Evolutionary conservation across 2,888 invertebrate species (phyloP), one percentile per base, ranked within the genome.

Genomic region (Bhutanitis thaidina): DNA sequence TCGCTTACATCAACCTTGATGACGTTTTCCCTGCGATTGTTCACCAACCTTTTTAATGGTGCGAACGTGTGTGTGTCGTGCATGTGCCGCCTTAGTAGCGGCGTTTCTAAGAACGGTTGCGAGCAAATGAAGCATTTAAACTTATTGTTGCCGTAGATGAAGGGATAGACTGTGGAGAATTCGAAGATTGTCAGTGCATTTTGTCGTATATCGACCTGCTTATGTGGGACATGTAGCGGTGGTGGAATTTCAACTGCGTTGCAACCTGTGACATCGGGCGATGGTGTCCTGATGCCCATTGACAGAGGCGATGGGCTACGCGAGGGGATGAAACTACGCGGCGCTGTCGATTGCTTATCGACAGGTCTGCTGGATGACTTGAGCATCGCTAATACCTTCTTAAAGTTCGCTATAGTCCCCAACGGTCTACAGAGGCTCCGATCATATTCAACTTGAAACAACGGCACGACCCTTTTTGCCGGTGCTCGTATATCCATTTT

Each of bases 391-490:
- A 60, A 64, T 20, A 83, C 59, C 65, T 74, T 81, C 53, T 62
- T 70, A 71, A 86, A 83, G 73, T 87, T 77, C 47, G 70, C 56
- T 47, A 88, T 58, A 0, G 87, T 86, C 32, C 88, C 88, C 58
- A 88, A 66, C 27, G 88, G 88, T 64, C 65, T 85, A 79, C 88
- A 88, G 7, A 87, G 68, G 54, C 70, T 85, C 57, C 84, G 72
- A 72, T 89, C 88, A 65, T 89, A 89, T 49, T 73, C 74, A 53
- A 89, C 88, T 80, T 88, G 88, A 65, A 89, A 89, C 54, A 89
- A 69, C 52, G 88, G 89, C 66, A 83, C 73, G 56, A 84, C 71
- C 67, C 71, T 71, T 69, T 72, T 67, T 64, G 62, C 54, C 45
- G 61, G 64, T 65, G 54, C 69, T 71, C 64, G 65, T 54, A 57